Percentiles rank a stretch among this genome's conserved stretches.
Conservation (phyloP, 1,140 invertebrate genomes). For the Brachionus calyciflorus region DNA sequence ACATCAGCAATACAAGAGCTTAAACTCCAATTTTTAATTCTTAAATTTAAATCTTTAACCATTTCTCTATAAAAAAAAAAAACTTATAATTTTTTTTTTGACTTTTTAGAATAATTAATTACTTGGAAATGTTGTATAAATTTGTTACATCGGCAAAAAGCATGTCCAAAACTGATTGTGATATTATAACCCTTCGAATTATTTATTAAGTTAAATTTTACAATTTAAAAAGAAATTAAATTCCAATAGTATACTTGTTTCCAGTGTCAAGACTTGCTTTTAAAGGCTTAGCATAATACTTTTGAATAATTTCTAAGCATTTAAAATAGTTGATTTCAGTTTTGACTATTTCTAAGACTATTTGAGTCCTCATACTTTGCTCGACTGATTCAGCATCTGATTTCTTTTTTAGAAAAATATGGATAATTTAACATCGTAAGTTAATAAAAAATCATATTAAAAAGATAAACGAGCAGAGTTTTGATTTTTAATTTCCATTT, state of each 20-base stretch:
- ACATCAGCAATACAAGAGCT: slow-evolving; percentile 24
- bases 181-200: neutral
- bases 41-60: neutral
- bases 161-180: slow-evolving; percentile 27
- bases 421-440: no score
- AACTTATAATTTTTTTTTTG: neutral
- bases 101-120: neutral
- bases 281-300: slow-evolving; percentile 24
- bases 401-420: no score
- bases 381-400: neutral
- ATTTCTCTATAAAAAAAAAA: neutral
- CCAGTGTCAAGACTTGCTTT: neutral
- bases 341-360: slow-evolving; percentile 32
- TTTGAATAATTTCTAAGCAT: slow-evolving; percentile 38
- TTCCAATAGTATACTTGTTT: neutral
- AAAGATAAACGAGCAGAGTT: no score
- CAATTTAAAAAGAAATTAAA: neutral
- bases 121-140: slow-evolving; percentile 5
- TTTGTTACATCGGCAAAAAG: neutral
- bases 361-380: slow-evolving; percentile 19
- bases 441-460: no score
- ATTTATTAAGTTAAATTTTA: neutral
- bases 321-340: slow-evolving; percentile 22
- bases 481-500: neutral
- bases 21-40: slow-evolving; percentile 13